Conservation (phyloP, 2,113 vertebrate genomes). For the Epinephelus lanceolatus region DNA sequence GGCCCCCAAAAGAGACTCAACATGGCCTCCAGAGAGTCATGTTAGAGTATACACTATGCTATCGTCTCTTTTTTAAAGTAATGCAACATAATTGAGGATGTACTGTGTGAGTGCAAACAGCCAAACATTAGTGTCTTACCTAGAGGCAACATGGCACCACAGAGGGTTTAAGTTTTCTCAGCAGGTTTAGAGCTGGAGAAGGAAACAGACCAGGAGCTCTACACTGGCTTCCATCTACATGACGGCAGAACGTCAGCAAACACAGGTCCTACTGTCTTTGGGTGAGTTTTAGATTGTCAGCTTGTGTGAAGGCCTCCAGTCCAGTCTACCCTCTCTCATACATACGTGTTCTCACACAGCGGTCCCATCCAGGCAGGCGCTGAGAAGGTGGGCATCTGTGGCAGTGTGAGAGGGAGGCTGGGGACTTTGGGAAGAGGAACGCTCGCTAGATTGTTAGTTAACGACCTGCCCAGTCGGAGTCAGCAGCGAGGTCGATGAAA, state of each 20-base stretch:
- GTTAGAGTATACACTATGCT: too few relatives aligned
- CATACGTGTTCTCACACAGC: slow-evolving; percentile 96
- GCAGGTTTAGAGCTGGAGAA: not conserved
- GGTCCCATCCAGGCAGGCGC: slow-evolving; percentile 96
- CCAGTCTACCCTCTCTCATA: slow-evolving; percentile 76
- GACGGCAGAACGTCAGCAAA: not conserved
- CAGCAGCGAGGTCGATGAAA: not conserved
- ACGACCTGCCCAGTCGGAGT: slow-evolving; percentile 90
- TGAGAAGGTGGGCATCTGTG: slow-evolving; percentile 96
- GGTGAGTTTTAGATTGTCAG: not conserved
- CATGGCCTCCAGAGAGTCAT: too few relatives aligned
- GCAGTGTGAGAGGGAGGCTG: slow-evolving; percentile 95
- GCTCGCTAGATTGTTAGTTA: slow-evolving; percentile 97
- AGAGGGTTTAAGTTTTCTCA: not conserved
- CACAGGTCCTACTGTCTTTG: not conserved
- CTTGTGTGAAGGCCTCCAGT: slow-evolving; percentile 23
- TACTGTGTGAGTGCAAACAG: too few relatives aligned
- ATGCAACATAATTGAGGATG: too few relatives aligned
- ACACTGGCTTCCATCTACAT: not conserved
- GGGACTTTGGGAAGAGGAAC: slow-evolving; percentile 98
- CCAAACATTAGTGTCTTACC: too few relatives aligned
- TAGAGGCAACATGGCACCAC: too few relatives aligned
- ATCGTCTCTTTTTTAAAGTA: too few relatives aligned
- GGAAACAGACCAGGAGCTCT: not conserved
- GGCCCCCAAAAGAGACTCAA: too few relatives aligned